These are phyloP conservation scores for Cosmorhoe ocellata DNA, from an alignment of 2,888 invertebrate genomes.

Conservation along the genomic window DNA sequence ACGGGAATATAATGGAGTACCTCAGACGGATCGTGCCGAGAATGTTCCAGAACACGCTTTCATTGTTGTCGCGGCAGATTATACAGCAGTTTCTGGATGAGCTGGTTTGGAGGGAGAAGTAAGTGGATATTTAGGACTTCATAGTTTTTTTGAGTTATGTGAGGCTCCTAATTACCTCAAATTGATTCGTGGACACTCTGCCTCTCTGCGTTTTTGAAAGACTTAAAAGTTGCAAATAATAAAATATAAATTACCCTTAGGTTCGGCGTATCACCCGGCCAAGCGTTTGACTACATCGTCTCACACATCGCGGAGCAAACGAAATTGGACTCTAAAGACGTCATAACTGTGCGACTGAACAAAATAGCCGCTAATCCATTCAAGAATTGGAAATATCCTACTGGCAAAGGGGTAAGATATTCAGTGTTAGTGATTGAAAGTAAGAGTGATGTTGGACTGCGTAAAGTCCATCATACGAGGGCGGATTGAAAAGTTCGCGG, in stretches of 20 bases:
- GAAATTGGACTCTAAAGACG: conserved; percentile 83
- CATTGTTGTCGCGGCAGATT: conserved; percentile 90
- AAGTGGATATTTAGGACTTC: conserved; percentile 27
- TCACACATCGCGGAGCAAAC: conserved; percentile 91
- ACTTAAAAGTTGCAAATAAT: too few species aligned
- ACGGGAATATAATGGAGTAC: conserved; percentile 93
- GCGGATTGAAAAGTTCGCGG: too few species aligned
- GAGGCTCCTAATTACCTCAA: too few species aligned
- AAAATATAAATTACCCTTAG: conserved; percentile 54
- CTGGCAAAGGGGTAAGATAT: conserved; percentile 49
- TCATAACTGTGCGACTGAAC: conserved; percentile 84
- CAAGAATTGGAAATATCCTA: conserved; percentile 76
- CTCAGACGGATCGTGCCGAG: conserved; percentile 91
- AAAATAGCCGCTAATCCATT: conserved; percentile 83
- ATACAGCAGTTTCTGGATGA: conserved; percentile 96
- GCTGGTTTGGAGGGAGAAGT: conserved; percentile 91
- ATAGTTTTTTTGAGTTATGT: too few species aligned
- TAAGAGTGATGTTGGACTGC: too few species aligned
- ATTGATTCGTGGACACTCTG: too few species aligned
- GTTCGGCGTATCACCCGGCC: conserved; percentile 89
- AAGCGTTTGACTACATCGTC: conserved; percentile 91
- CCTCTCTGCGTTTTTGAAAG: too few species aligned
- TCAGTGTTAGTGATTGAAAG: too few species aligned
- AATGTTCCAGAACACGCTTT: conserved; percentile 95
- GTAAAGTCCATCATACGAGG: too few species aligned